Base-by-base conservation (phyloP, 2,113 vertebrate species). In the Platichthys stellatus region DNA sequence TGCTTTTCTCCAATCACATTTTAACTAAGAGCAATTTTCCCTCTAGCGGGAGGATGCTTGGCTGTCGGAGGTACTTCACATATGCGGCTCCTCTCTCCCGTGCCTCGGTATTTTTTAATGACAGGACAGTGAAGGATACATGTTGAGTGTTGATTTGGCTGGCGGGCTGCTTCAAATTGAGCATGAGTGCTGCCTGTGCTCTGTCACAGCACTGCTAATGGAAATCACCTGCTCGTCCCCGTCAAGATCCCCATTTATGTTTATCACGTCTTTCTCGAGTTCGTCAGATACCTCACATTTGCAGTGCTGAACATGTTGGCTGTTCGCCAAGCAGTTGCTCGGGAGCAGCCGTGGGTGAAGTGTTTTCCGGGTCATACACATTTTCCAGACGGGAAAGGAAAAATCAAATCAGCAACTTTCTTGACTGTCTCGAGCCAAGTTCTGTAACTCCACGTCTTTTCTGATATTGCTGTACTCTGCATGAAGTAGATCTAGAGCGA, bases 101-200 rank as follows among this genome's bases (percentile, higher is more conserved):
- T 69, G 75, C 76, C 57, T 83, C 65, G 63, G 51, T 54, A 0
- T 86, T 65, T 72, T 72, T 76, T 78, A 57, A 8, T 60, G 70
- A 81, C 72, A 79, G 80, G 70, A 73, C 78, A 74, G 74, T 80
- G 67, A 72, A 76, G 78, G 81, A 76, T 86, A 81, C 80, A 72
- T 82, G 69, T 84, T 90, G 89, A 86, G 86, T 86, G 90, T 83
- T 67, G 69, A 86, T 87, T 80, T 88, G 80, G 78, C 86, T 80
- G 69, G 47, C 80, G 59, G 80, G 77, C 79, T 74, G 73, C 69
- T 69, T 85, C 77, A 88, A 85, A 85, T 83, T 74, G 79, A 86
- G 81, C 86, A 78, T 66, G 69, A 83, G 82, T 75, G 74, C 80
- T 72, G 74, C 79, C 84, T 88, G 65, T 81, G 85, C 67, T 88